Evolutionary conservation across 2,888 invertebrate genomes (phyloP).

Genomic region (Clitarchus hookeri): DNA sequence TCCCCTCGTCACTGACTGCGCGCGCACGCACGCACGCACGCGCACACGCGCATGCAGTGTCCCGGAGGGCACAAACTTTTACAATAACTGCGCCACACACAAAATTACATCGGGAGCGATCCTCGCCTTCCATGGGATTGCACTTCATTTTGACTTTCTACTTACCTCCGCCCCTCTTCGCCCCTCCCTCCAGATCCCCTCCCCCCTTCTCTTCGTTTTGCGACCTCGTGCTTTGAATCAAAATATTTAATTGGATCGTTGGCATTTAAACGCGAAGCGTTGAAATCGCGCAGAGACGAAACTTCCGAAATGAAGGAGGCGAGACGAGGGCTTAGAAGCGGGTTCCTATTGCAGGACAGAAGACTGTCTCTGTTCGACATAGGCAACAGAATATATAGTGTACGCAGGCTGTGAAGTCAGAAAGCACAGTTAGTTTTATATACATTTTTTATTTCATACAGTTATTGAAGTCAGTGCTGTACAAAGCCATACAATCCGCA

Average conservation of each 20-base stretch:
- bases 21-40: too few relatives aligned
- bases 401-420: not conserved
- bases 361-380: not conserved
- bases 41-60: too few relatives aligned
- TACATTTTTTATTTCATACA: not conserved
- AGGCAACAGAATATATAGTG: not conserved
- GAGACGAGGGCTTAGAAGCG: not conserved
- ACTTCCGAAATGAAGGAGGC: not conserved
- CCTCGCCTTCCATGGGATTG: too few relatives aligned
- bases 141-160: constrained; percentile 4
- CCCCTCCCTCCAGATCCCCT: not conserved
- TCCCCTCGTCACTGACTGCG: not conserved
- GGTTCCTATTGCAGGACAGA: not conserved
- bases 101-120: constrained; percentile 16
- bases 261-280: not conserved
- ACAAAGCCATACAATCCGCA: too few relatives aligned
- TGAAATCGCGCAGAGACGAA: not conserved
- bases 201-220: too few relatives aligned
- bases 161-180: not conserved
- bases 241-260: constrained; percentile 24
- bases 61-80: not conserved
- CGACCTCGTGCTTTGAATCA: constrained; percentile 19
- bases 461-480: too few relatives aligned
- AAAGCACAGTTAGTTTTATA: not conserved
- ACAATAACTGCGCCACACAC: constrained; percentile 19